Evolutionary conservation across 2,797 vertebrate species (phyloP).

Genomic region (Melanotaenia pygmaea): DNA sequence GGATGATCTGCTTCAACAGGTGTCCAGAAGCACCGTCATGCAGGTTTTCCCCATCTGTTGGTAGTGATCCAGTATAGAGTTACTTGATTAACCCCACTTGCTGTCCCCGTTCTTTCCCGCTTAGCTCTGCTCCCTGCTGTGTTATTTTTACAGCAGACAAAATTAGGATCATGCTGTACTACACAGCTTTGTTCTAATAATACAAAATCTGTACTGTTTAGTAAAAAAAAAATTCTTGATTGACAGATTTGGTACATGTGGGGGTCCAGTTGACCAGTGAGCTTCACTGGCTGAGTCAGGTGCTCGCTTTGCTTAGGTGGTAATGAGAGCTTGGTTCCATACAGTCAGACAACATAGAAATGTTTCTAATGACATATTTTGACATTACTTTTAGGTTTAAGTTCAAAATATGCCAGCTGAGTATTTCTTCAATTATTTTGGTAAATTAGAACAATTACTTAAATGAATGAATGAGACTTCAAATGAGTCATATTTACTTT

Average conservation of each 20-base stretch:
- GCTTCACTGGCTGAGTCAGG: neutral
- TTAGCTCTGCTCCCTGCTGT: neutral
- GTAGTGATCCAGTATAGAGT: neutral
- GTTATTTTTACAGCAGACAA: neutral
- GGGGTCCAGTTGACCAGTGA: neutral
- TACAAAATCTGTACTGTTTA: neutral
- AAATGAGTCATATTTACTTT: neutral
- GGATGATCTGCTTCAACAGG: constrained; percentile 43
- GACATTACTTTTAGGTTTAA: neutral
- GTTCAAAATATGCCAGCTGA: neutral
- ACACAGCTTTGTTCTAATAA: neutral
- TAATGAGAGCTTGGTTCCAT: neutral
- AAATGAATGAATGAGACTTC: neutral
- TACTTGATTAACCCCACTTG: constrained; percentile 14
- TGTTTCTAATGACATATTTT: neutral
- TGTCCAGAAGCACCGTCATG: constrained; percentile 11
- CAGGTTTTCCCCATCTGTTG: constrained; percentile 48
- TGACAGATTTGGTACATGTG: neutral
- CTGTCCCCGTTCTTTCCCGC: constrained; percentile 10
- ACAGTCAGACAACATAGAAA: neutral
- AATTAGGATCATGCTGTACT: neutral
- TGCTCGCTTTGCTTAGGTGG: too few species aligned
- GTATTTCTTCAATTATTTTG: neutral
- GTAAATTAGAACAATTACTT: constrained; percentile 1
- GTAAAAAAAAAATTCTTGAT: neutral